A percentile compares a stretch with the other conserved stretches of the same genome.
These are phyloP conservation scores for Leptosomus discolor DNA, from an alignment of 2,113 vertebrate species.

Conservation along the genomic window DNA sequence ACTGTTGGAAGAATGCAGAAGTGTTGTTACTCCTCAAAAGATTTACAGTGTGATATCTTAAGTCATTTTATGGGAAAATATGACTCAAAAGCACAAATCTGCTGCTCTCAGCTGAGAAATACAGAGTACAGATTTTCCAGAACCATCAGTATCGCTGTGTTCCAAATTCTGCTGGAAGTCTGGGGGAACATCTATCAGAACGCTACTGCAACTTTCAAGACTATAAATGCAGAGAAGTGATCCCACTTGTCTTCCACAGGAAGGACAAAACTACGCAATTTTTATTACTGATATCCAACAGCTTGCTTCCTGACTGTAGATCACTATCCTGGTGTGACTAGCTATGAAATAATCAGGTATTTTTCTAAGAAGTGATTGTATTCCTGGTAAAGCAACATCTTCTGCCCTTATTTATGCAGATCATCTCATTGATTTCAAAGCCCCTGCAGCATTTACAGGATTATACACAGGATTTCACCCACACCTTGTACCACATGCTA, in stretches of 20 bases:
- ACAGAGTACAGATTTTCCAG: conserved; percentile 11
- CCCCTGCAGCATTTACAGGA: not conserved
- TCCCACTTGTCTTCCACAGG: conserved; percentile 22
- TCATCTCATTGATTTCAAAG: not conserved
- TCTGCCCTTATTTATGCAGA: not conserved
- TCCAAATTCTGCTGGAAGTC: conserved; percentile 27
- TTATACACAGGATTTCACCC: not conserved
- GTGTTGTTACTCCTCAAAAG: not conserved
- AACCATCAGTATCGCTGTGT: not conserved
- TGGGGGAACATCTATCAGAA: not conserved
- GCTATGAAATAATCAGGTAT: not conserved
- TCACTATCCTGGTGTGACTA: not conserved
- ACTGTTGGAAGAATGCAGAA: not conserved
- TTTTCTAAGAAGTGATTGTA: not conserved
- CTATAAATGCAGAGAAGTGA: conserved; percentile 23
- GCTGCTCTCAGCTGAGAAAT: conserved; percentile 33
- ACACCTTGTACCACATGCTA: not conserved
- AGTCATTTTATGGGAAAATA: not conserved
- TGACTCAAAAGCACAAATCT: not conserved
- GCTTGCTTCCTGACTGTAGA: not conserved
- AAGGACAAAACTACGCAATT: conserved; percentile 20
- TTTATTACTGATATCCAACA: not conserved
- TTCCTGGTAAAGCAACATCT: not conserved
- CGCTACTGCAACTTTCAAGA: conserved; percentile 15
- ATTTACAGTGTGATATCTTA: not conserved